phyloP scores from a whole-genome alignment of 2,888 invertebrate species.

The Chymomyza procnemis region DNA sequence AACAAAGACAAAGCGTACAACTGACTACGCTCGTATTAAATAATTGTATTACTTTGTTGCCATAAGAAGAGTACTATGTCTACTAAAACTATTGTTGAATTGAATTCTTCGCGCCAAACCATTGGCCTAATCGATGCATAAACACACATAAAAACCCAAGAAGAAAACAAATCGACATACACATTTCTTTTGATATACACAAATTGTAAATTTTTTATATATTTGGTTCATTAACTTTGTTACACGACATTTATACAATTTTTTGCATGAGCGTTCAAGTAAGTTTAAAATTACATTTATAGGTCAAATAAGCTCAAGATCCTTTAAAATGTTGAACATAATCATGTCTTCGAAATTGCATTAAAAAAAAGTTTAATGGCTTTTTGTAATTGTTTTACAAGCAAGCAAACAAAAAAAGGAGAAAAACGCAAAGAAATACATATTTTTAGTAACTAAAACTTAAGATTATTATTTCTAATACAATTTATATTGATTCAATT shows the following conservation, averaged over 20 bases:
- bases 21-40: conserved; percentile 23
- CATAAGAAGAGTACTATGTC: conserved; percentile 42
- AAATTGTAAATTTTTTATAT: conserved; percentile 33
- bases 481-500: too few relatives aligned
- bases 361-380: conserved; percentile 25
- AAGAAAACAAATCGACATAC: conserved; percentile 12
- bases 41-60: conserved; percentile 38
- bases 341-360: conserved; percentile 62
- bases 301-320: conserved; percentile 59
- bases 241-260: conserved; percentile 7
- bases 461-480: conserved; percentile 12
- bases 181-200: conserved; percentile 28
- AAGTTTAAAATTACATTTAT: conserved; percentile 13
- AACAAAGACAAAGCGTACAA: conserved; percentile 19
- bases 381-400: conserved; percentile 69
- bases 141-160: conserved; percentile 1
- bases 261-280: conserved; percentile 19
- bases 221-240: conserved; percentile 7
- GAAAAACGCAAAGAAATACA: conserved; percentile 46
- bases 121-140: background rate
- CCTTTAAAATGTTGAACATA: conserved; percentile 45
- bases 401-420: conserved; percentile 30
- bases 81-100: conserved; percentile 30
- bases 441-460: conserved; percentile 58
- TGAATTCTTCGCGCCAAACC: conserved; percentile 4